phyloP scores from a whole-genome alignment of 1,140 invertebrate genomes.

The Euborellia annulipes region DNA sequence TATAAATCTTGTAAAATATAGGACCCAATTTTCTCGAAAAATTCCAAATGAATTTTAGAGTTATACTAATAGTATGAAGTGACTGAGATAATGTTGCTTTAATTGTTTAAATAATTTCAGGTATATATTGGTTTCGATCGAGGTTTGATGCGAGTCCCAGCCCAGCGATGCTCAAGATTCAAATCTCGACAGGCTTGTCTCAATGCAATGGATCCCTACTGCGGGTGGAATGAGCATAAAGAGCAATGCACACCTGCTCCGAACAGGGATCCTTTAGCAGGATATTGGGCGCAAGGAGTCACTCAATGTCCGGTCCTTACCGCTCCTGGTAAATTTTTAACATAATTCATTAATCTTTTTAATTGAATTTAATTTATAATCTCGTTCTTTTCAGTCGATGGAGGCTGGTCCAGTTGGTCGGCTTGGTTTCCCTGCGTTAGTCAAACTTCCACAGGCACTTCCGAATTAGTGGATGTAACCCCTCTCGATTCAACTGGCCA shows the following conservation, averaged over 20 bases:
- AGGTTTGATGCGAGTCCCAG: constrained; percentile 52
- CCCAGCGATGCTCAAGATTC: constrained; percentile 61
- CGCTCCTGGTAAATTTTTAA: constrained; percentile 24
- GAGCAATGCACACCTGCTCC: constrained; percentile 53
- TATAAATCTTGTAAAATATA: constrained; percentile 1
- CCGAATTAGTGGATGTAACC: constrained; percentile 13
- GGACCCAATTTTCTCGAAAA: not conserved
- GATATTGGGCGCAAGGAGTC: constrained; percentile 55
- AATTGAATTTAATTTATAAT: too few species aligned
- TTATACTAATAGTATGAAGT: not conserved
- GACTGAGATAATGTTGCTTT: not conserved
- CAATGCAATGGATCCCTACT: constrained; percentile 80
- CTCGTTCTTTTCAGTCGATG: constrained; percentile 37
- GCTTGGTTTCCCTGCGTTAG: constrained; percentile 40
- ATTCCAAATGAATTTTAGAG: constrained; percentile 4
- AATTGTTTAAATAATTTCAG: constrained; percentile 26
- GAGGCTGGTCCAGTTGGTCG: constrained; percentile 61
- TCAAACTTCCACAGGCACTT: constrained; percentile 27
- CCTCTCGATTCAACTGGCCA: constrained; percentile 26
- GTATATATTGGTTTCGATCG: constrained; percentile 64
- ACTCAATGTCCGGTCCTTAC: constrained; percentile 44
- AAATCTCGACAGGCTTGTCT: constrained; percentile 51
- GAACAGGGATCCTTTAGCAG: constrained; percentile 37
- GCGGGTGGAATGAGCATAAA: constrained; percentile 71
- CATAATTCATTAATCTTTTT: not conserved